Conservation (phyloP, 2,113 vertebrate species). For the Meriones unguiculatus region DNA sequence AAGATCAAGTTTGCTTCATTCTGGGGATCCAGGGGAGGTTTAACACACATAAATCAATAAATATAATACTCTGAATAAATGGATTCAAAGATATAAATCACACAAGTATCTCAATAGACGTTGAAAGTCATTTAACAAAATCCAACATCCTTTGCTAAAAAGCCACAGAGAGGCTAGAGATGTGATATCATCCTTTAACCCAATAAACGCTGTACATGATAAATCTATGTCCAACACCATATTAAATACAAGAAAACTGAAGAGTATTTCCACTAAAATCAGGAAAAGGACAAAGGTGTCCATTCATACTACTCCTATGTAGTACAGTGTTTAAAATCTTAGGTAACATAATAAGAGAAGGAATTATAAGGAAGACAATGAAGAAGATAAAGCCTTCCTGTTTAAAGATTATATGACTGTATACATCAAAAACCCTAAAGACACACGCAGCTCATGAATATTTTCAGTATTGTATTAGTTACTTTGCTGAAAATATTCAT, state of each 20-base stretch:
- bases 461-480: background rate
- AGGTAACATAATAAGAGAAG: background rate
- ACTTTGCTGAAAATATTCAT: no score
- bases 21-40: background rate
- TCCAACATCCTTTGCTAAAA: background rate
- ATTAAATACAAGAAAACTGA: background rate
- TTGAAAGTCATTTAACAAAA: background rate
- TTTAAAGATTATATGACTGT: no score
- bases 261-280: background rate
- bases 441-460: background rate
- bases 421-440: background rate
- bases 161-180: background rate
- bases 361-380: no score
- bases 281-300: background rate
- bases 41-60: constrained; percentile 11
- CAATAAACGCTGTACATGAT: background rate
- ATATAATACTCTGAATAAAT: background rate
- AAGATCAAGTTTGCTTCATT: constrained; percentile 10
- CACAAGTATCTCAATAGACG: background rate
- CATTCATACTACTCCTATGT: background rate
- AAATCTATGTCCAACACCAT: background rate
- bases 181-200: background rate
- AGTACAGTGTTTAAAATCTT: background rate
- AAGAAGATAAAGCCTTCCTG: background rate
- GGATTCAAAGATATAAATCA: background rate